Percentiles rank a stretch among this genome's conserved stretches.
phyloP scores from a whole-genome alignment of 2,888 invertebrate genomes.

The Disparrhopalites patrizii region DNA sequence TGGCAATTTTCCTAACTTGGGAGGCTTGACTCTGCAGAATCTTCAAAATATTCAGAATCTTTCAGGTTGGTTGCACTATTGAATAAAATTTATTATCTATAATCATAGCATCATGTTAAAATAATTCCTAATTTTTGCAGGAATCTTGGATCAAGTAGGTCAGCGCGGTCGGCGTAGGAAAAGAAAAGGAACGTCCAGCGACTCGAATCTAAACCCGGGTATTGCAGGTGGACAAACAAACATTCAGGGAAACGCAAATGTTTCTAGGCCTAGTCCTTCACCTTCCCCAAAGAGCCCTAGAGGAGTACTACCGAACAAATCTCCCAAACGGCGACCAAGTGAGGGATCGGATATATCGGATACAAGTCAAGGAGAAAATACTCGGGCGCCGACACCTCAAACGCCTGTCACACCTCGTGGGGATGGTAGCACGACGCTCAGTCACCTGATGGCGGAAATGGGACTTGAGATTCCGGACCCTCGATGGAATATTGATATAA shows the following conservation, averaged over 20 bases:
- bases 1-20: constrained; percentile 16
- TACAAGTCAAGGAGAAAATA: constrained; percentile 21
- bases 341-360: constrained; percentile 41
- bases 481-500: constrained; percentile 47
- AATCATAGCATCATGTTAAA: not conserved
- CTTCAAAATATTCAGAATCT: constrained; percentile 17
- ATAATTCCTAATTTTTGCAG: constrained; percentile 1
- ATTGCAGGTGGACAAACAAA: not conserved
- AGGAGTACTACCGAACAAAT: constrained; percentile 22
- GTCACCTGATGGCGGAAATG: constrained; percentile 36
- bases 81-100: not conserved
- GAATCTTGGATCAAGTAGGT: constrained; percentile 42
- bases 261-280: constrained; percentile 39
- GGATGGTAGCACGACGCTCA: constrained; percentile 23
- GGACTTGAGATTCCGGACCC: constrained; percentile 41
- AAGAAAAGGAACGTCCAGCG: constrained; percentile 40
- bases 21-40: constrained; percentile 29
- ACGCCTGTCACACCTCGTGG: constrained; percentile 28
- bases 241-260: constrained; percentile 7
- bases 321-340: constrained; percentile 41
- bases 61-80: not conserved
- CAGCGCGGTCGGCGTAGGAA: constrained; percentile 40
- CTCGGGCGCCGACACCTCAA: constrained; percentile 31
- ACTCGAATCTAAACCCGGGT: constrained; percentile 14
- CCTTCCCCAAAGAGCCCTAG: constrained; percentile 41